phyloP scores from a whole-genome alignment of 2,113 vertebrate species.

The Leuciscus idus region DNA sequence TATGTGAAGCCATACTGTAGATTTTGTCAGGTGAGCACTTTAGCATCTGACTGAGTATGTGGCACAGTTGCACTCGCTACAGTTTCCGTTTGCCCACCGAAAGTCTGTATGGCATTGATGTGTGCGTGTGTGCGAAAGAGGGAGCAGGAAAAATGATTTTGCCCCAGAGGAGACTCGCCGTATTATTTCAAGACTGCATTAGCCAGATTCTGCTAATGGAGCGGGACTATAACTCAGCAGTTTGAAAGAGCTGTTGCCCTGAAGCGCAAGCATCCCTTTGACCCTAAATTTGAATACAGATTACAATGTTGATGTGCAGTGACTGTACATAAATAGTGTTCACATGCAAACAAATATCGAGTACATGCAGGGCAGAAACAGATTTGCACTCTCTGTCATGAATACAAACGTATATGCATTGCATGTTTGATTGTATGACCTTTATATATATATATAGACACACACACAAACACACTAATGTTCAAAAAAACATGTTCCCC shows the following conservation, averaged over 20 bases:
- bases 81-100: not conserved
- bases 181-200: slow-evolving; percentile 54
- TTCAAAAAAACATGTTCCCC: not conserved
- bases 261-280: slow-evolving; percentile 9
- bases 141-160: slow-evolving; percentile 24
- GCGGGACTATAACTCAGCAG: slow-evolving; percentile 44
- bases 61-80: not conserved
- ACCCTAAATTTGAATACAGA: slow-evolving; percentile 13
- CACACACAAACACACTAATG: not conserved
- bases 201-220: slow-evolving; percentile 51
- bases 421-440: not conserved
- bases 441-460: too few relatives aligned
- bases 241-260: slow-evolving; percentile 28
- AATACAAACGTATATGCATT: not conserved
- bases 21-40: slow-evolving; percentile 5
- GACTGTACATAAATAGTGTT: slow-evolving; percentile 17
- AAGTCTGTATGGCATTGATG: slow-evolving; percentile 4
- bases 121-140: slow-evolving; percentile 16
- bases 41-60: not conserved
- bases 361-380: not conserved
- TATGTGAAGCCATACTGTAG: not conserved
- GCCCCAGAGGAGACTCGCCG: slow-evolving; percentile 38
- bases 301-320: slow-evolving; percentile 21
- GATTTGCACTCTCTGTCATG: not conserved
- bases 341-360: slow-evolving; percentile 36